Percentiles rank a stretch among this genome's conserved stretches.
phyloP scores from a whole-genome alignment of 2,797 vertebrate genomes.

The Coregonus suidteri region DNA sequence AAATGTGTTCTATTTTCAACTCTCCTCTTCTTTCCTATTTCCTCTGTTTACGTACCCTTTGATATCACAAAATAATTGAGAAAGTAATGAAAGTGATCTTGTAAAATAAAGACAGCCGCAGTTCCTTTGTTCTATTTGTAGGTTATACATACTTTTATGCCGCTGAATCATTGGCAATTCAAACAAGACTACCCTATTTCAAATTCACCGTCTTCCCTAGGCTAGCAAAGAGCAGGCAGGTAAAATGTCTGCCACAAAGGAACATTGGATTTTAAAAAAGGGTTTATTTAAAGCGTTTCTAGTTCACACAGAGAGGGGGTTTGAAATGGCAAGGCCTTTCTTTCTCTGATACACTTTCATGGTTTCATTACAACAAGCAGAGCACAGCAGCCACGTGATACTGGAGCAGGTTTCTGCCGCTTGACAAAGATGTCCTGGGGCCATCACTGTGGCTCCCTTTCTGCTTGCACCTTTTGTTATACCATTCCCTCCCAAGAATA shows the following conservation, averaged over 20 bases:
- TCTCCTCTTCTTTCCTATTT: no score
- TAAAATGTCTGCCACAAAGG: conserved; percentile 37
- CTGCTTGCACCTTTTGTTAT: conserved; percentile 54
- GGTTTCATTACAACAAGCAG: conserved; percentile 63
- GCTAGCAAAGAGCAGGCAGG: background rate
- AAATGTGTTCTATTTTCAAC: no score
- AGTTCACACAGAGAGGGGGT: conserved; percentile 32
- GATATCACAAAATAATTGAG: no score
- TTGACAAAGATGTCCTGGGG: conserved; percentile 63
- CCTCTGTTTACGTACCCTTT: no score
- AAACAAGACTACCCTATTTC: conserved; percentile 65
- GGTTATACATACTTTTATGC: conserved; percentile 8
- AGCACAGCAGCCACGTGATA: conserved; percentile 62
- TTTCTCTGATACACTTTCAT: conserved; percentile 52
- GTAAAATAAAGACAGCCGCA: background rate
- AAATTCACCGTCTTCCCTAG: background rate
- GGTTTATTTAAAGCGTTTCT: conserved; percentile 72
- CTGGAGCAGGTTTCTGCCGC: conserved; percentile 40
- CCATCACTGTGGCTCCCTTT: conserved; percentile 56
- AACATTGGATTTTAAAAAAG: conserved; percentile 72
- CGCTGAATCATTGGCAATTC: conserved; percentile 55
- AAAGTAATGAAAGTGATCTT: background rate
- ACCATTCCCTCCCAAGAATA: conserved; percentile 57
- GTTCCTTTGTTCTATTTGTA: conserved; percentile 45
- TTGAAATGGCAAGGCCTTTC: conserved; percentile 64